Evolutionary conservation across 2,888 invertebrate genomes (phyloP).

Genomic region (Drosophila paranaensis): DNA sequence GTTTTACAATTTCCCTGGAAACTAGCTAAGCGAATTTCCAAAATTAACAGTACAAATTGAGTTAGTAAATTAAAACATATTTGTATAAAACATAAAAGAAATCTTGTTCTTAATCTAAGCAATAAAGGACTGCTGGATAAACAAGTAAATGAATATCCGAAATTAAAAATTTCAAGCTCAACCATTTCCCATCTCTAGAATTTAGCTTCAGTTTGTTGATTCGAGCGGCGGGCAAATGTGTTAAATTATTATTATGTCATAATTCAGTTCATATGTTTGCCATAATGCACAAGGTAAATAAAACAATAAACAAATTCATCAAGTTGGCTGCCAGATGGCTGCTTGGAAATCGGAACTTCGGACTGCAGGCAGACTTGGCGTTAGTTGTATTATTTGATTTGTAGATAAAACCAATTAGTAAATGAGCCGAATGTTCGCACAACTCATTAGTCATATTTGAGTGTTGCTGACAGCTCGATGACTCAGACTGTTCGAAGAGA

Average conservation of each 20-base stretch:
- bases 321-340: conserved; percentile 44
- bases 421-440: conserved; percentile 18
- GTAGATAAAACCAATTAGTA: conserved; percentile 27
- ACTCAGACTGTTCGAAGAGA: conserved; percentile 27
- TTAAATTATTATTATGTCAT: conserved; percentile 20
- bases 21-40: no score
- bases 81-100: no score
- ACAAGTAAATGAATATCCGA: background rate
- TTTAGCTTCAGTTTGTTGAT: background rate
- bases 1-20: no score
- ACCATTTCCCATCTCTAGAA: background rate
- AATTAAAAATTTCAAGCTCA: background rate
- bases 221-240: conserved; percentile 20
- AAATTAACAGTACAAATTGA: no score
- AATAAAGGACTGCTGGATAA: background rate
- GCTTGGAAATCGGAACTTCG: conserved; percentile 46
- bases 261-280: conserved; percentile 17
- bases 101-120: no score
- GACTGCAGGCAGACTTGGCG: conserved; percentile 25
- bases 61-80: no score
- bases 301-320: conserved; percentile 45
- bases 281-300: conserved; percentile 16
- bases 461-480: conserved; percentile 36
- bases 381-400: conserved; percentile 9
- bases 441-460: conserved; percentile 35